phyloP scores from a whole-genome alignment of 2,113 vertebrate species.

The Pluvialis apricaria region DNA sequence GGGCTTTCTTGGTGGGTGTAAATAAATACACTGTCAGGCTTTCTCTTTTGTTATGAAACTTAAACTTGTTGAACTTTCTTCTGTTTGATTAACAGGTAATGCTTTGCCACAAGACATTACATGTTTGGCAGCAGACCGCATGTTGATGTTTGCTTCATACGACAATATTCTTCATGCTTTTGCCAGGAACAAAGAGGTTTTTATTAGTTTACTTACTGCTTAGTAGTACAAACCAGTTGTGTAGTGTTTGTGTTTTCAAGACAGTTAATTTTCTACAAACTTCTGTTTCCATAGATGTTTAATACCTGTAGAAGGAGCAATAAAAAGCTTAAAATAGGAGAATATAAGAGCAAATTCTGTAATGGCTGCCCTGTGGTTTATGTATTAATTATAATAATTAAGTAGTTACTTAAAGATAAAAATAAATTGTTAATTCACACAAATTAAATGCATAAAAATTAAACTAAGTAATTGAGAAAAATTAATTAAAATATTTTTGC shows the following conservation, averaged over 20 bases:
- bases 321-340: neutral
- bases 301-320: neutral
- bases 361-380: neutral
- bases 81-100: constrained; percentile 81
- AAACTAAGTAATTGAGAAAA: neutral
- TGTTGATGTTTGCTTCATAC: constrained; percentile 86
- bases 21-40: neutral
- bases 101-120: constrained; percentile 86
- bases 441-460: neutral
- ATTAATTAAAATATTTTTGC: neutral
- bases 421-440: neutral
- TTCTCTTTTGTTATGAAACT: neutral
- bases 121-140: constrained; percentile 88
- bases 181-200: constrained; percentile 87
- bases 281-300: rapidly evolving
- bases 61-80: neutral
- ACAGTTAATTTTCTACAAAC: neutral
- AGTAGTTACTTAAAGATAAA: neutral
- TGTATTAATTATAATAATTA: neutral
- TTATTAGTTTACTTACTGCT: neutral
- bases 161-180: constrained; percentile 83
- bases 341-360: neutral
- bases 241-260: neutral
- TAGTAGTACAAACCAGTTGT: neutral
- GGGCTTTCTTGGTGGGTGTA: neutral